Conservation (phyloP, 2,113 vertebrate species). For the Tetrao urogallus region DNA sequence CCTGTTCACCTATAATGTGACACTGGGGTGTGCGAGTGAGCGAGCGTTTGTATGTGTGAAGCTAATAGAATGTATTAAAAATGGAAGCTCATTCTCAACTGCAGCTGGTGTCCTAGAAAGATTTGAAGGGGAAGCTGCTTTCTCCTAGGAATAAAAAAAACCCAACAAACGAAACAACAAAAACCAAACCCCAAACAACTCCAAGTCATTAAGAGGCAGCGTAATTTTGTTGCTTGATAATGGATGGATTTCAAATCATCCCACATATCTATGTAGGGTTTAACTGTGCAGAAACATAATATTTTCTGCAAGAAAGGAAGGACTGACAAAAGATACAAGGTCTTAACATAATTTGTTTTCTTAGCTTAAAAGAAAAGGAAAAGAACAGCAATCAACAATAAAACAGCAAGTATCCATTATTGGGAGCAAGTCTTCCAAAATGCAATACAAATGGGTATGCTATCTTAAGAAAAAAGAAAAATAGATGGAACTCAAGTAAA, state of each 20-base stretch:
- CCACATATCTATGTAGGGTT: neutral
- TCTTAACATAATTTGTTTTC: neutral
- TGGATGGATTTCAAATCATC: neutral
- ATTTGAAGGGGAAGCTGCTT: conserved; percentile 44
- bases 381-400: neutral
- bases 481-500: neutral
- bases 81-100: conserved; percentile 59
- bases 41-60: conserved; percentile 1
- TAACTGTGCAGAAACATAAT: neutral
- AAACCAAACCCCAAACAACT: neutral
- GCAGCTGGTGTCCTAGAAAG: conserved; percentile 55
- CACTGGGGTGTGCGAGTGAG: neutral
- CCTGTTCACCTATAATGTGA: conserved; percentile 66
- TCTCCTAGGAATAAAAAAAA: neutral
- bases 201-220: neutral
- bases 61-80: conserved; percentile 68
- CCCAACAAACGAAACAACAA: neutral
- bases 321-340: neutral
- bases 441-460: neutral
- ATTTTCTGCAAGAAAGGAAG: neutral
- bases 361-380: neutral
- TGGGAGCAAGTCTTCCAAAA: neutral
- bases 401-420: neutral
- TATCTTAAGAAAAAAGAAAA: neutral
- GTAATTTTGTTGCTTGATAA: neutral